These are phyloP conservation scores for Tachyglossus aculeatus DNA, from an alignment of 2,797 vertebrate genomes.

Conservation along the genomic window DNA sequence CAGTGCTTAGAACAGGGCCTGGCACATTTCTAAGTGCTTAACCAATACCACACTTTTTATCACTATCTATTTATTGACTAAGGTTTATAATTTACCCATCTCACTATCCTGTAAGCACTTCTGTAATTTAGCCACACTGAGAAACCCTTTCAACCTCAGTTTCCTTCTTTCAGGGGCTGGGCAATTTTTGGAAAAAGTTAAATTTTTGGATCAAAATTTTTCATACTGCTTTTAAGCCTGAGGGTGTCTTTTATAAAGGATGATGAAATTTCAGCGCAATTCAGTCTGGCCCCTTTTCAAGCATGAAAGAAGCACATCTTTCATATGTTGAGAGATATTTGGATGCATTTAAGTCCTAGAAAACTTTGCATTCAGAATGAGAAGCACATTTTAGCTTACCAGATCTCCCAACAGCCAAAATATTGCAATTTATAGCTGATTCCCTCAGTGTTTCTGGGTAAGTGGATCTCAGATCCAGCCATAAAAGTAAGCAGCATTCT, in stretches of 20 bases:
- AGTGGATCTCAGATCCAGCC: too few species aligned
- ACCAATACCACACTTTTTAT: too few species aligned
- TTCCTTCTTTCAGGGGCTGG: not conserved
- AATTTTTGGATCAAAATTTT: constrained; percentile 21
- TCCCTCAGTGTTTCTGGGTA: too few species aligned
- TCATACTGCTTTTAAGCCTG: constrained; percentile 5
- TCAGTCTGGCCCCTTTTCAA: not conserved
- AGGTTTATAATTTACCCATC: too few species aligned
- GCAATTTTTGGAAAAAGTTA: constrained; percentile 13
- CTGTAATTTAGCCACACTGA: too few species aligned
- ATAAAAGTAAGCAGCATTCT: too few species aligned
- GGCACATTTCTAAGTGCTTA: too few species aligned
- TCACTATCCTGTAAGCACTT: too few species aligned
- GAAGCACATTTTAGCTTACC: not conserved
- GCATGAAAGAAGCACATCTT: not conserved
- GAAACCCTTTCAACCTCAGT: constrained; percentile 2
- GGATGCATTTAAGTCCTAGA: not conserved
- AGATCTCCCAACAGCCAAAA: not conserved
- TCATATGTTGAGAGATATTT: constrained; percentile 9
- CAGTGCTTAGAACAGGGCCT: too few species aligned
- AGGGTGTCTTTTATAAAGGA: not conserved
- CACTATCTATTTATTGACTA: too few species aligned
- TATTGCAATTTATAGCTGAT: too few species aligned
- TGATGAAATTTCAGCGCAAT: not conserved
- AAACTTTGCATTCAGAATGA: not conserved